Base-by-base conservation (phyloP, 2,113 vertebrate species). In the Lethenteron camtschaticum region DNA sequence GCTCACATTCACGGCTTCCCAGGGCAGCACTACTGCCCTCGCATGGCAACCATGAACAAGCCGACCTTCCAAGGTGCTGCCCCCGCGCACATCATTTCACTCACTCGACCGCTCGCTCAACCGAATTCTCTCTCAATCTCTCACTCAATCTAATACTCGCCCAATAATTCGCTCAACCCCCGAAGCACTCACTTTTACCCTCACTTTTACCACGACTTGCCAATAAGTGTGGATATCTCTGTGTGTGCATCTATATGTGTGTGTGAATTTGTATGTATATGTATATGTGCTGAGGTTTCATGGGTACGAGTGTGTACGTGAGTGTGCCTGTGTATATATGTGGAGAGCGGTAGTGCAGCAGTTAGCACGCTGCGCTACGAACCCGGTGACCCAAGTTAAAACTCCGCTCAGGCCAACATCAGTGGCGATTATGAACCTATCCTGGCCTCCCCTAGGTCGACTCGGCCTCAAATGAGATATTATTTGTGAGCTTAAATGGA, bases 1-100 rank as follows among this genome's bases (percentile, higher is more conserved):
- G 92, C 96, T 70, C 94, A 96, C 76, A 95, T 99, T 76, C 86
- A 95, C 1, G 94, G 92, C 55, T 99, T 96, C 77, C 94, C 94
- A 9, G 94, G 94, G 10, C 94, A 99, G 73, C 90, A 96, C 75
- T 96, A 99, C 78, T 96, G 92, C 79, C 92, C 90, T 75, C 89
- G 90, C 70, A 99, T 99, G 94, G 94, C 92, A 74, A 95, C 84
- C 78, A 99, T 99, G 94, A 96, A 96, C 80, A 99, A 99, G 77
- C 92, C 94, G 72, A 80, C 87, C 11, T 99, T 96, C 77, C 94
- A 96, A 78, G 91, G 88, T 90, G 63, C n/a, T n/a, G 41, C 41
- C 41, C 41, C 41, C 41, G 41, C 6, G 5, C 41, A 41, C 41
- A 41, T 41, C 41, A 41, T 41, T 41, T 41, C 41, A 41, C 41